Base-by-base conservation (phyloP, 2,888 invertebrate species). In the Brassicogethes aeneus region DNA sequence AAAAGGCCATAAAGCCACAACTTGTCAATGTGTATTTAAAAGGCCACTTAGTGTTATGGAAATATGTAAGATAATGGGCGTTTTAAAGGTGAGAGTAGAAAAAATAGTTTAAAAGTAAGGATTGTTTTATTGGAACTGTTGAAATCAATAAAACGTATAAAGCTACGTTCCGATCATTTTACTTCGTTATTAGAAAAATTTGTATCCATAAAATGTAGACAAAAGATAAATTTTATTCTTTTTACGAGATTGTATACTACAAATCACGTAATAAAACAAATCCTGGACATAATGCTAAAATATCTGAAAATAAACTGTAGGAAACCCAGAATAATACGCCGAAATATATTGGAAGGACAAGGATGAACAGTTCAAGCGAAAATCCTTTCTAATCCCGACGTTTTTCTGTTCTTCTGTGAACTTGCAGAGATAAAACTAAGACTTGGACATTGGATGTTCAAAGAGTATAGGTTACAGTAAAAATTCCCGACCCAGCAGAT, bases 341-440 rank as follows among this genome's bases (percentile, higher is more conserved):
- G 23, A 10, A 43, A 50, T 49, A 46, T 47, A 50, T 47, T 38
- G 43, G 45, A 37, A 33, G 44, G 45, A 45, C 42, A 39, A 45
- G 53, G 51, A 53, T 53, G 53, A 50, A 46, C 47, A 47, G 50
- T 47, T 52, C 44, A 41, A 45, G 46, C 39, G 47, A 47, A 51
- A 53, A 56, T 52, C 50, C 53, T 35, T 43, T 46, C 48, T 56
- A 57, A 57, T 55, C 54, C 54, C 16, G 44, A 44, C 53, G 51
- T 54, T 56, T 55, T 51, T 54, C 54, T 54, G 53, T 50, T 53
- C 50, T 45, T 43, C 50, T 48, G 52, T 49, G 52, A 53, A 52
- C 52, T 53, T 47, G 43, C 45, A 44, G 45, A 52, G 54, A 55
- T 55, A 54, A 54, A 52, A 49, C 44, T 42, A 39, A 42, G 48